A percentile compares a stretch with the other conserved stretches of the same genome.
Evolutionary conservation across 1,140 invertebrate species (phyloP).

Genomic region (Drosophila albomicans): DNA sequence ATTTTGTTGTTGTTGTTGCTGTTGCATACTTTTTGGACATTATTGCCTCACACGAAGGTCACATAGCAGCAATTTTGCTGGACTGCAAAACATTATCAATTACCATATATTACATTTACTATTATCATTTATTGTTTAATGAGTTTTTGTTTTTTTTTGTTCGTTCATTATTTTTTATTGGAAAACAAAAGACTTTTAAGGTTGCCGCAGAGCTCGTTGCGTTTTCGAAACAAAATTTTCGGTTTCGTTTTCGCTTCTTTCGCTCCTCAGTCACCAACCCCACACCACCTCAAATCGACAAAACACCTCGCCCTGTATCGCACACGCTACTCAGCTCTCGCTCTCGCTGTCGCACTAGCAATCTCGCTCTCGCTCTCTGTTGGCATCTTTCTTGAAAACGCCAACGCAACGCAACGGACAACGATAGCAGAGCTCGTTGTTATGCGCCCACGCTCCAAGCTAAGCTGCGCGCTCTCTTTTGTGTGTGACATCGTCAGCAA

Average conservation of each 20-base stretch:
- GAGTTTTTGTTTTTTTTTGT: conserved; percentile 19
- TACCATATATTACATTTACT: background rate
- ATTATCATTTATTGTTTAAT: conserved; percentile 18
- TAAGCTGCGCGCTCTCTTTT: conserved; percentile 49
- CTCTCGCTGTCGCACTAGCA: background rate
- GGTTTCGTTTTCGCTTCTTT: conserved; percentile 20
- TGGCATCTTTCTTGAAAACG: conserved; percentile 15
- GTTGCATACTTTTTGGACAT: conserved; percentile 42
- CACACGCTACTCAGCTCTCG: background rate
- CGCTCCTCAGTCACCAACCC: background rate
- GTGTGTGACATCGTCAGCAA: background rate
- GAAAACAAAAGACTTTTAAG: conserved; percentile 51
- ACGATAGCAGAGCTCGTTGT: conserved; percentile 1
- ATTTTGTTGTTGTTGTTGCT: conserved; percentile 41
- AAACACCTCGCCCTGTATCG: conserved; percentile 9
- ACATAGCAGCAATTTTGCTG: conserved; percentile 53
- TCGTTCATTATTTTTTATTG: background rate
- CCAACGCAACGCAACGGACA: conserved; percentile 51
- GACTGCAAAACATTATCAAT: conserved; percentile 43
- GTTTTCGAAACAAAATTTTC: conserved; percentile 47
- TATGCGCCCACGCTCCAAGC: conserved; percentile 52
- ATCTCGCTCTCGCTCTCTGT: conserved; percentile 9
- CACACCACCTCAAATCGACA: background rate
- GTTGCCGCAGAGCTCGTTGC: conserved; percentile 41
- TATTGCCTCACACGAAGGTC: conserved; percentile 43